Conservation (phyloP, 2,888 invertebrate species). For the Euzetes globulus region DNA sequence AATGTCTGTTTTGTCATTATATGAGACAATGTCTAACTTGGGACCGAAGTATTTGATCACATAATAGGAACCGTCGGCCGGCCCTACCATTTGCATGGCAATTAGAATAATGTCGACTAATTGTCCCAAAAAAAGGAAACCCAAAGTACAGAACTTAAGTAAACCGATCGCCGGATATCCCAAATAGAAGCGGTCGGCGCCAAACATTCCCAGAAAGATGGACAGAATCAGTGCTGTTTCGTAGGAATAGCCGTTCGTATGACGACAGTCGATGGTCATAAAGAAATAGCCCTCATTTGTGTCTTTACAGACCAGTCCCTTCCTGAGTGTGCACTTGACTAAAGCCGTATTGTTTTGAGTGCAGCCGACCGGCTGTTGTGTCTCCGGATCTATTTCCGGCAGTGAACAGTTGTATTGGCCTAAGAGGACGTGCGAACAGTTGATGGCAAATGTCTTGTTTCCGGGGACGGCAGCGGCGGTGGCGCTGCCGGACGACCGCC, state of each 20-base stretch:
- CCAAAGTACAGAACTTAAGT: slow-evolving; percentile 80
- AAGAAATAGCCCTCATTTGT: slow-evolving; percentile 59
- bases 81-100: slow-evolving; percentile 85
- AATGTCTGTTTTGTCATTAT: neutral
- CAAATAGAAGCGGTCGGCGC: slow-evolving; percentile 93
- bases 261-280: slow-evolving; percentile 77
- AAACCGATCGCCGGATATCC: slow-evolving; percentile 86
- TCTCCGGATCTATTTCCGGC: slow-evolving; percentile 67
- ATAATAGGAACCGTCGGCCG: slow-evolving; percentile 89
- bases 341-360: slow-evolving; percentile 66
- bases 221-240: slow-evolving; percentile 86
- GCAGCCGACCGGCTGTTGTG: slow-evolving; percentile 78
- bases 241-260: slow-evolving; percentile 91
- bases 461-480: too few relatives aligned
- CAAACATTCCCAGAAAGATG: slow-evolving; percentile 96
- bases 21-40: slow-evolving; percentile 52
- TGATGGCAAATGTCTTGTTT: slow-evolving; percentile 35
- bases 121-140: slow-evolving; percentile 90
- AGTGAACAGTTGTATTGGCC: slow-evolving; percentile 47
- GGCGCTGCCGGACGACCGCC: too few relatives aligned
- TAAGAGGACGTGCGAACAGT: slow-evolving; percentile 61
- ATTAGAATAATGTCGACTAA: slow-evolving; percentile 89
- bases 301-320: slow-evolving; percentile 63
- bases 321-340: slow-evolving; percentile 75
- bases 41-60: slow-evolving; percentile 90